phyloP scores from a whole-genome alignment of 2,113 vertebrate genomes.

The Phainopepla nitens region DNA sequence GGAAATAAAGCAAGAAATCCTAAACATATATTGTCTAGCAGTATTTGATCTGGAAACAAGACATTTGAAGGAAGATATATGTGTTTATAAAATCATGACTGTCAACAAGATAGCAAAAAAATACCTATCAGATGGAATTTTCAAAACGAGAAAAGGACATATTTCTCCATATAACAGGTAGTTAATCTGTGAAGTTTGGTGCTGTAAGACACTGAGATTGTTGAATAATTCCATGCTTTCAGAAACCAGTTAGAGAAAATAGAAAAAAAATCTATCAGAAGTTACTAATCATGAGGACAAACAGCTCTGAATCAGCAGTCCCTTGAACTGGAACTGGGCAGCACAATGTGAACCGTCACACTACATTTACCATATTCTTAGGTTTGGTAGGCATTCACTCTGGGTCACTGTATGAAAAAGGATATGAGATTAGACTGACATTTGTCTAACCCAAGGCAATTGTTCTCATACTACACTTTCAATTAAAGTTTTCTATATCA shows the following conservation, averaged over 20 bases:
- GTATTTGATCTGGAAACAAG: background rate
- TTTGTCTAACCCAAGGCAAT: background rate
- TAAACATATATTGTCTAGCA: background rate
- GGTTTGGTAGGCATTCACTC: background rate
- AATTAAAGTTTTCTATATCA: background rate
- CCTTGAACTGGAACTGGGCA: background rate
- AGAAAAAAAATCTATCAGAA: background rate
- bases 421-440: accelerated
- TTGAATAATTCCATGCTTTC: background rate
- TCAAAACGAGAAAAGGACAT: background rate
- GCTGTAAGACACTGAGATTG: background rate
- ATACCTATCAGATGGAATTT: background rate
- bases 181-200: background rate
- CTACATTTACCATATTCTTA: background rate
- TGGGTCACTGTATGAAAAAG: background rate
- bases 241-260: background rate
- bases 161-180: background rate
- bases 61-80: background rate
- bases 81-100: background rate
- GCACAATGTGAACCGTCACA: accelerated
- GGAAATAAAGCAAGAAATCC: background rate
- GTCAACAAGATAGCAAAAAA: background rate
- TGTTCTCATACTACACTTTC: background rate
- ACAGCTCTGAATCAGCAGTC: background rate
- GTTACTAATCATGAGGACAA: background rate